Evolutionary conservation across 2,113 vertebrate genomes (phyloP), one percentile per base, ranked within the genome.

Genomic region (Anguilla japonica): DNA sequence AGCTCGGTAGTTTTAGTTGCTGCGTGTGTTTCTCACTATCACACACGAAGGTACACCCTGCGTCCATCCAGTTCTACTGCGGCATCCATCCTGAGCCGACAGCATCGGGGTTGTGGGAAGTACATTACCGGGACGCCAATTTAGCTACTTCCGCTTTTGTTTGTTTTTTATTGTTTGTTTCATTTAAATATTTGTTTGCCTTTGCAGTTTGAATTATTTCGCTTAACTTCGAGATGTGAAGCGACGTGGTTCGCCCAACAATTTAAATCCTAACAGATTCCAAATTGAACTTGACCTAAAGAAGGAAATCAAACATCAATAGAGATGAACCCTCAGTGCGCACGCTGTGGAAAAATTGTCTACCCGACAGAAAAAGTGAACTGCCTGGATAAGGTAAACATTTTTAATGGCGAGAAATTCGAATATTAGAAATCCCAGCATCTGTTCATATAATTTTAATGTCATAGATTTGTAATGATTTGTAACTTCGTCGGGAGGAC

Each of bases 361-460:
- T 98, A 98, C 92, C 97, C 97, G 91, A 98, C 97, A 63, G 97
- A 98, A 95, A 98, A 97, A 96, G 97, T 98, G 92, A 98, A 96
- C 96, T 98, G 97, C 93, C 90, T 98, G 94, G 97, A 98, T 90
- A 98, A 98, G 97, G 97, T 98, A 94, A 89, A 91, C 40, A 67
- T 7, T 67, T 67, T 67, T 67, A 20, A 67, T 26, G 3, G 18
- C 18, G 26, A 67, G 0, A 20, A 26, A 26, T 67, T 26, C 5
- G n/a, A 53, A 46, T 79, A n/a, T 43, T 53, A 81, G 40, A 41
- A 43, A 26, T 67, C 22, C 15, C 34, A 67, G 79, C 29, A 15
- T 43, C 40, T 75, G 2, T n/a, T 29, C n/a, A 67, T 22, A 67
- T 6, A 67, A 34, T 75, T 29, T 75, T 75, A n/a, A 29, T 34